Evolutionary conservation across 2,113 vertebrate genomes (phyloP).

Genomic region (Osmerus mordax): DNA sequence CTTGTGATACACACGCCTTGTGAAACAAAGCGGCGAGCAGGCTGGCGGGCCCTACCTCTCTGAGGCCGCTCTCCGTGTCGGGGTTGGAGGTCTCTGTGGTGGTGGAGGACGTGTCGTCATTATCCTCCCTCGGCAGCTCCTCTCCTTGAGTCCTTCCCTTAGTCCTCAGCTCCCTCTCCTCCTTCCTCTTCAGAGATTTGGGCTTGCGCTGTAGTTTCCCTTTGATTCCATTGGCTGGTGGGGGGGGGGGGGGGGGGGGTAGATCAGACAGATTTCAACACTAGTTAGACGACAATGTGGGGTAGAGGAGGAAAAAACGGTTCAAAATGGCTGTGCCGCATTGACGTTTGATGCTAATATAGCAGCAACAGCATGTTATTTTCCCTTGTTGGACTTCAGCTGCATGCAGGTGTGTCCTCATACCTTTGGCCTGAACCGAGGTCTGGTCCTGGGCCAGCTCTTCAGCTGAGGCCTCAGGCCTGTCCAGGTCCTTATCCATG

Average conservation of each 20-base stretch:
- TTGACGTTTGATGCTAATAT: too few species aligned
- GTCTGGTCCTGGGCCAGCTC: conserved; percentile 84
- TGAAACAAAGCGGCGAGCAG: background rate
- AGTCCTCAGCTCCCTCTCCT: conserved; percentile 85
- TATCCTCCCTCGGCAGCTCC: conserved; percentile 90
- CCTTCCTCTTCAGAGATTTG: conserved; percentile 86
- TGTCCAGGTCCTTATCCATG: conserved; percentile 95
- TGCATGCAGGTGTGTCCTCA: background rate
- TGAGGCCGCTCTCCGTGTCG: conserved; percentile 85
- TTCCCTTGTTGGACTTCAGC: too few species aligned
- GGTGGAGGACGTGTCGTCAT: conserved; percentile 96
- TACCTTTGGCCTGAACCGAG: conserved; percentile 88
- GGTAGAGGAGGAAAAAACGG: too few species aligned
- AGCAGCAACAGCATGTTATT: too few species aligned
- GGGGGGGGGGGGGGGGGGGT: background rate
- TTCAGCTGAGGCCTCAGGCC: conserved; percentile 70
- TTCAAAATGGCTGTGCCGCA: too few species aligned
- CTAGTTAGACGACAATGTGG: conserved; percentile 8
- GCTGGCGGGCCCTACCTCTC: conserved; percentile 81
- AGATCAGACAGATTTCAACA: conserved; percentile 56
- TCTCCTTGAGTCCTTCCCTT: conserved; percentile 77
- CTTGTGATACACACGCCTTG: background rate
- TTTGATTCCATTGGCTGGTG: conserved; percentile 48
- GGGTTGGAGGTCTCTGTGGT: conserved; percentile 98
- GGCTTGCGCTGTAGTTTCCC: conserved; percentile 84